Evolutionary conservation across 2,797 vertebrate species (phyloP), one percentile per base, ranked within the genome.

Genomic region (Carduelis carduelis): DNA sequence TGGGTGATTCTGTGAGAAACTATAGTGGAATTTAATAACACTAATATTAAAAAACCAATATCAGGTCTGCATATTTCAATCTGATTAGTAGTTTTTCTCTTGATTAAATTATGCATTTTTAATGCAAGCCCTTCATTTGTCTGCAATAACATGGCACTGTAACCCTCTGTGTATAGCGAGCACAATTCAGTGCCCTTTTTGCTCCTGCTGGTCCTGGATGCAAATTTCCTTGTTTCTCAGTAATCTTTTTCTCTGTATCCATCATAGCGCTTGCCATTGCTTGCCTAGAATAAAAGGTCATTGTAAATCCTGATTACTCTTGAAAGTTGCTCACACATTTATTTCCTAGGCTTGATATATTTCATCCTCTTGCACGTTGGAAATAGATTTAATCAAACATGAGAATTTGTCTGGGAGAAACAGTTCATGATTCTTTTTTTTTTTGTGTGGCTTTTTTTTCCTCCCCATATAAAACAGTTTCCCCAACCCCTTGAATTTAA

Each of bases 21-120:
- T 81, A 52, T 66, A 74, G 78, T 20, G 60, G 83, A 82, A 93
- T 97, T 91, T 97, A 96, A 96, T 96, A 97, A 93, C 43, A 65
- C 66, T 92, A 83, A 84, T 96, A 95, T 83, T 93, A 96, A 97
- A 96, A 93, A 97, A 72, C 7, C 90, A 96, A 80, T 92, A 97
- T 96, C 83, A 93, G 64, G 74, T 57, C 91, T 93, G 87, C 83
- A 90, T 94, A 96, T 97, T 97, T 97, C 72, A 74, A 93, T 90
- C 96, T 97, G 89, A 96, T 96, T 97, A 97, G 86, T 60, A 89
- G 87, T 80, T 97, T 97, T 96, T 76, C 80, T 95, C 93, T 94
- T 97, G 95, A 97, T 97, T 97, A 97, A 96, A 96, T 96, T 95
- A 96, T 97, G 74, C 94, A 96, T 97, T 98, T 97, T 97, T 97